These are phyloP conservation scores for Notarius quadriscutis DNA, from an alignment of 2,113 vertebrate genomes.

Conservation along the genomic window DNA sequence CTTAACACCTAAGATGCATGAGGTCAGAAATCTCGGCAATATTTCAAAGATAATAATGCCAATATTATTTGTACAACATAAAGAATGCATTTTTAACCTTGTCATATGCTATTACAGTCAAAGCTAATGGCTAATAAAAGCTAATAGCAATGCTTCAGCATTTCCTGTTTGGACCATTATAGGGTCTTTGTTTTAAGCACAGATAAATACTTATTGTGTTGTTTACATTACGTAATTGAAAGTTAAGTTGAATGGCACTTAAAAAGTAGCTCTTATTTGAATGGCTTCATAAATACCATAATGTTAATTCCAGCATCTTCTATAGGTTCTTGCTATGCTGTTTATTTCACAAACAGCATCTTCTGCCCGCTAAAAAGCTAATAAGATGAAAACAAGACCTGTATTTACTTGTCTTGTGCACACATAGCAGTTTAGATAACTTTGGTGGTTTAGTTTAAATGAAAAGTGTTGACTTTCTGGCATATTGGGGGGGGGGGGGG, in stretches of 20 bases:
- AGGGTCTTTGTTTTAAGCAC: background rate
- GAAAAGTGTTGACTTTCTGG: slow-evolving; percentile 42
- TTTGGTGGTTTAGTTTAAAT: slow-evolving; percentile 39
- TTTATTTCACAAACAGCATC: slow-evolving; percentile 1
- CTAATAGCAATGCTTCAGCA: background rate
- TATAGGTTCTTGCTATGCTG: background rate
- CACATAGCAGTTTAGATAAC: slow-evolving; percentile 11
- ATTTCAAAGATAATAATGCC: background rate
- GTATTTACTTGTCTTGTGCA: slow-evolving; percentile 14
- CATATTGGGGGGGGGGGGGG: too few relatives aligned
- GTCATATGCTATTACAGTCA: background rate
- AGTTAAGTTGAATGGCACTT: background rate
- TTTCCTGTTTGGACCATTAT: background rate
- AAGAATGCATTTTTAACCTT: background rate
- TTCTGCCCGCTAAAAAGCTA: slow-evolving; percentile 11
- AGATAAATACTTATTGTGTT: background rate
- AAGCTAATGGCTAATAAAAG: too few relatives aligned
- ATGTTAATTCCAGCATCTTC: background rate
- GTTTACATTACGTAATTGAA: slow-evolving; percentile 20
- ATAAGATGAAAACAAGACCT: slow-evolving; percentile 15
- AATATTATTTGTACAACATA: background rate
- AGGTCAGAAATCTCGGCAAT: background rate
- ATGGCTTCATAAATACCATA: background rate
- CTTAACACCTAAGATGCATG: too few relatives aligned
- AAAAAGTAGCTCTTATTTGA: slow-evolving; percentile 18